phyloP scores from a whole-genome alignment of 2,797 vertebrate genomes.

The Loris lydekkerianus region DNA sequence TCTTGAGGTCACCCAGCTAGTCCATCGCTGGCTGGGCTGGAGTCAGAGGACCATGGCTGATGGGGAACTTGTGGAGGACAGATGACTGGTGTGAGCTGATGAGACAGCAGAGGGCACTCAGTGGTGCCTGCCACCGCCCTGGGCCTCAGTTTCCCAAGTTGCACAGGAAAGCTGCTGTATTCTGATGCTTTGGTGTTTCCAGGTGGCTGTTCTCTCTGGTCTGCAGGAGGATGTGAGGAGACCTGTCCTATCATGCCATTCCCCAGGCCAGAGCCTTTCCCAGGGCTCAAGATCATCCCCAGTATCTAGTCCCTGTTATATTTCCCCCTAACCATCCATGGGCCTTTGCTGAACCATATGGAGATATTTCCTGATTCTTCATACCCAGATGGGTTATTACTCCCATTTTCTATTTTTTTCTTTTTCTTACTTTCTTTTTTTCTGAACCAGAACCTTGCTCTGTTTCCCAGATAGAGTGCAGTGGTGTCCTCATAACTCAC shows the following conservation, averaged over 20 bases:
- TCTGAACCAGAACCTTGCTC: neutral
- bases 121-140: neutral
- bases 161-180: neutral
- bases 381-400: neutral
- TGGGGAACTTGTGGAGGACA: neutral
- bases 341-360: neutral
- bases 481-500: neutral
- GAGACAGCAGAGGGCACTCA: neutral
- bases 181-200: neutral
- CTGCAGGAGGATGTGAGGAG: neutral
- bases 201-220: neutral
- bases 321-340: accelerated
- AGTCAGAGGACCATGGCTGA: neutral
- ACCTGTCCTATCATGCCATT: neutral
- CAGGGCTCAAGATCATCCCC: neutral
- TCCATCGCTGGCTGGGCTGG: neutral
- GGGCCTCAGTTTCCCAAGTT: neutral
- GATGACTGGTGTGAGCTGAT: neutral
- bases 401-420: neutral
- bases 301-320: neutral
- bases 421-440: neutral
- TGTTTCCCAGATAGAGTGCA: neutral
- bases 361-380: neutral
- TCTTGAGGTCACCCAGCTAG: neutral
- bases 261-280: neutral